Conservation (phyloP, 92 coral and sea anemone species). For the Pocillopora meandrina region DNA sequence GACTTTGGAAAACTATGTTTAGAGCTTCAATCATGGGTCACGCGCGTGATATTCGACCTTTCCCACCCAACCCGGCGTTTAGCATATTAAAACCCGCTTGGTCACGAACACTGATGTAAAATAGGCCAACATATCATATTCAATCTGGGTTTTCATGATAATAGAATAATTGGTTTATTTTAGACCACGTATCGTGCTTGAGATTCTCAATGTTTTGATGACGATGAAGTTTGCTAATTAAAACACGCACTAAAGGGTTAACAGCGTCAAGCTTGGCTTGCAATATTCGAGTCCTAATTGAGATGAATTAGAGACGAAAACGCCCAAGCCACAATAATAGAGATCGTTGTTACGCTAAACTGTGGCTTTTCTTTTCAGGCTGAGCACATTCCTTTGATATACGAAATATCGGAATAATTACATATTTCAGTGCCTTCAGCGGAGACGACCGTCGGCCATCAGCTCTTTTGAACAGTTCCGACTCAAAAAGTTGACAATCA, state of each 20-base stretch:
- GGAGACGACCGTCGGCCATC: not conserved
- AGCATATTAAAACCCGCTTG: slow-evolving; percentile 3
- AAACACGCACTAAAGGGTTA: not conserved
- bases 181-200: not conserved
- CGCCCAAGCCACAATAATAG: slow-evolving; percentile 21
- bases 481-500: too few relatives aligned
- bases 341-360: not conserved
- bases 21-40: slow-evolving; percentile 4
- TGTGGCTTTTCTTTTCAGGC: slow-evolving; percentile 14
- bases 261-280: not conserved
- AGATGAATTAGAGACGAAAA: not conserved
- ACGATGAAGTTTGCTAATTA: not conserved
- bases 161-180: slow-evolving; percentile 12
- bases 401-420: slow-evolving; percentile 10
- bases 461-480: too few relatives aligned
- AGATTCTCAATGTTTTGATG: not conserved
- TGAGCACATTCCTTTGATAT: slow-evolving; percentile 18
- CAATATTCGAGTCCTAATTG: not conserved
- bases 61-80: slow-evolving; percentile 16
- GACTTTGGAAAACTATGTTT: not conserved
- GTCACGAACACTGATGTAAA: slow-evolving; percentile 18
- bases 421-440: not conserved
- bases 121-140: not conserved
- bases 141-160: slow-evolving; percentile 3
- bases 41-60: slow-evolving; percentile 32